Base-by-base conservation (phyloP, 1,140 invertebrate species). In the Rhopalosiphum padi region DNA sequence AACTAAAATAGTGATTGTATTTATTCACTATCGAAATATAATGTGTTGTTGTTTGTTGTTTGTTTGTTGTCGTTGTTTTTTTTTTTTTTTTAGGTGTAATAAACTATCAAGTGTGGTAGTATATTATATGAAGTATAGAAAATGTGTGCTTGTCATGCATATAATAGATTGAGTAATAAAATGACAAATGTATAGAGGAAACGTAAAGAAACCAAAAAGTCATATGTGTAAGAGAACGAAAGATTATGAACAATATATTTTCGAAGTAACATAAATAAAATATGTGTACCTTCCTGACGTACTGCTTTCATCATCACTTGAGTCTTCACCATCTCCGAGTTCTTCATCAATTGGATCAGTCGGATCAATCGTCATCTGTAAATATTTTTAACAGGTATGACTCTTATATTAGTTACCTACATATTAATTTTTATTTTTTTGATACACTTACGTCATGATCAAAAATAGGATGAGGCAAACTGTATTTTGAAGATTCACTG, bases 401-500 rank as follows among this genome's bases (percentile, higher is more conserved):
- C n/a, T n/a, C n/a, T 90, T n/a, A 30, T 48, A n/a, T 23, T 41
- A 43, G 37, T 85, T 15, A 51, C 48, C 18, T 18, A 85, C 1
- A 22, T 9, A 11, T 82, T 48, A 94, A 94, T 22, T 46, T 93
- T 82, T 85, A 43, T 1, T 23, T 68, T 43, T 90, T 90, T 2
- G 18, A 68, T 43, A 21, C 18, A 60, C 87, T 94, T 94, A 60
- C 86, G 18, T 94, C 82, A 7, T 93, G 91, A 46, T 92, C 68
- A 46, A 92, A 92, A 51, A 92, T 77, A 48, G 55, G 55, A 41
- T 86, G 77, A 37, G 91, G 82, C n/a, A 97, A 96, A 94, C 97
- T 97, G 95, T 97, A 97, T 82, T 97, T 95, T 46, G 97, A 97
- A 92, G 97, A 97, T 82, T 97, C 97, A 94, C 97, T 98, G 95